Base-by-base conservation (phyloP, 2,797 vertebrate species). In the Hydrophis major region DNA sequence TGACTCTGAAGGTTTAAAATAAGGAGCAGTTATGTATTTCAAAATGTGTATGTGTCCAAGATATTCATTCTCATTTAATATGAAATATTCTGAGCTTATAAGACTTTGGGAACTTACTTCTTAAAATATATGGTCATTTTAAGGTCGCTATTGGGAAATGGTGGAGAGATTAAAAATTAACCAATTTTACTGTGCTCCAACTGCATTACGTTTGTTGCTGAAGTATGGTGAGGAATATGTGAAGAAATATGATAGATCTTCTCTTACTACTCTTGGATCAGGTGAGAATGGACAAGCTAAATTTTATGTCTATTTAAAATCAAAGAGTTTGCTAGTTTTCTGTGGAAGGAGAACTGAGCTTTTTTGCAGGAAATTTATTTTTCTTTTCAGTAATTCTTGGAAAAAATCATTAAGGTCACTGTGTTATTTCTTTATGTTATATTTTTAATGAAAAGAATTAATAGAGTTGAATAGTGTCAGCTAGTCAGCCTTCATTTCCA, bases 161-260 rank as follows among this genome's bases (percentile, higher is more conserved):
- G 99, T 99, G 11, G 97, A 99, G 95, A 98, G 99, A 94, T 97
- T 99, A 92, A 98, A 97, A 97, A 99, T 99, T 94, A 99, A 98
- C 97, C 99, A 99, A 96, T 99, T 99, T 96, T 99, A 99, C 10
- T 98, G 98, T 0, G 99, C 99, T 60, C 99, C 99, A 0, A 99
- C 99, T 0, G 99, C 99, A 1, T 98, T 99, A 95, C 98, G 99
- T 92, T 98, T 99, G 94, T 96, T 99, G 90, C 97, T 99, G 56
- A 99, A 99, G 93, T 98, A 99, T 0, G 99, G 98, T 42, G 98
- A 99, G 83, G 94, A 98, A 91, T 99, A 98, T 98, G 99, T 99
- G 95, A 98, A 98, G 95, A 99, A 99, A 94, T 99, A 99, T 0
- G 98, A 99, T 96, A 98, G 98, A 93, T 99, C 99, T 18, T 98